Evolutionary conservation across 2,888 invertebrate genomes (phyloP).

Genomic region (Calameuta filiformis): DNA sequence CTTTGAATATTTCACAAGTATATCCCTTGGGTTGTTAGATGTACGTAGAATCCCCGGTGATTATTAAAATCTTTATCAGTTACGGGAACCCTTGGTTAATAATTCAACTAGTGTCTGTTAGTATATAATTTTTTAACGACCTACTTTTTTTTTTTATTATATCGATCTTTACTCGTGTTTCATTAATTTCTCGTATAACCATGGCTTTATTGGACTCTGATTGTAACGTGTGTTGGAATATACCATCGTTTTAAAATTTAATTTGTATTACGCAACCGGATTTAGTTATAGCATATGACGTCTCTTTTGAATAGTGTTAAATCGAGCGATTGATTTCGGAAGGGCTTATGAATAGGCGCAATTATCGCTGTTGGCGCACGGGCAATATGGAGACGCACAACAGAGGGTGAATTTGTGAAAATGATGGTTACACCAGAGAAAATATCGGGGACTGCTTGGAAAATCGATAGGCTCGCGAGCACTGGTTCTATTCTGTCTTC

Average conservation of each 20-base stretch:
- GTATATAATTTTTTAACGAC: not conserved
- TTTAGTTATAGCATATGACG: not conserved
- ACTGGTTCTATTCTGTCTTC: not conserved
- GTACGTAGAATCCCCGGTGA: not conserved
- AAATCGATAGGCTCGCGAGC: constrained; percentile 34
- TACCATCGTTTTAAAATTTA: not conserved
- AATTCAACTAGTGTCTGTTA: too few relatives aligned
- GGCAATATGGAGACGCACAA: not conserved
- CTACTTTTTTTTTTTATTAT: not conserved
- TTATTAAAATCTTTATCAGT: not conserved
- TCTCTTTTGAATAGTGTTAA: not conserved
- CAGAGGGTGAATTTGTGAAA: constrained; percentile 28
- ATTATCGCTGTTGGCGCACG: not conserved
- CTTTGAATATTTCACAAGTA: not conserved
- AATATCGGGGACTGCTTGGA: constrained; percentile 39
- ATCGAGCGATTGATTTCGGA: not conserved
- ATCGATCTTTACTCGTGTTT: not conserved
- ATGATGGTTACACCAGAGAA: constrained; percentile 33
- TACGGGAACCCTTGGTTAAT: not conserved
- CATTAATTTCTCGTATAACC: not conserved
- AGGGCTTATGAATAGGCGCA: not conserved
- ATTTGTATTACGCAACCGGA: not conserved
- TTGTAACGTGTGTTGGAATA: not conserved
- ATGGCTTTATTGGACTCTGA: not conserved
- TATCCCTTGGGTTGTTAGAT: not conserved